Conservation (phyloP, 2,113 vertebrate species). For the Leucopsar rothschildi region DNA sequence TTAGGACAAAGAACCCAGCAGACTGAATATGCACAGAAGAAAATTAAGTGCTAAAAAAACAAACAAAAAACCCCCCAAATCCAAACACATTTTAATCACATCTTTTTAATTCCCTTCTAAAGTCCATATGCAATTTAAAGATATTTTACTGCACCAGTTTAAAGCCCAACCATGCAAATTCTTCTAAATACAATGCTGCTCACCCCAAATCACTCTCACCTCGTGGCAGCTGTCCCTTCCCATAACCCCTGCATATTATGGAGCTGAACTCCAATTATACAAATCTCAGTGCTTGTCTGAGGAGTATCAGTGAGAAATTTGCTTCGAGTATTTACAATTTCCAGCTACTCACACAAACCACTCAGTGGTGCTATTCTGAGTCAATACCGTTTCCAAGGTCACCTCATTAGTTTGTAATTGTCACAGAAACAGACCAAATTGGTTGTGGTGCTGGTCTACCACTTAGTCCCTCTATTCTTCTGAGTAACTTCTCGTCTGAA, state of each 20-base stretch:
- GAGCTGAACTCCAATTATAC: background rate
- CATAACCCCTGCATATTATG: background rate
- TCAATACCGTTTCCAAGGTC: background rate
- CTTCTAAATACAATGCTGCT: background rate
- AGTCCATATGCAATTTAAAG: background rate
- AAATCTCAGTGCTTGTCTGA: background rate
- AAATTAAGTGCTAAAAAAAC: background rate
- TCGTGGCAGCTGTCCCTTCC: background rate
- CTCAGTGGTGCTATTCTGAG: background rate
- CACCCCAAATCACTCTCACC: background rate
- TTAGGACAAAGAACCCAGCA: background rate
- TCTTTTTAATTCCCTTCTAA: background rate
- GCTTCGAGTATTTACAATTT: background rate
- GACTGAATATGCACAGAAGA: background rate
- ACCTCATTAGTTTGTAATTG: background rate
- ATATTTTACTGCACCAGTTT: background rate
- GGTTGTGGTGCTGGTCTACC: background rate
- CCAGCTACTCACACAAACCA: background rate
- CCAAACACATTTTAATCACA: background rate
- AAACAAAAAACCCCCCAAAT: background rate
- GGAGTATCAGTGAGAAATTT: background rate
- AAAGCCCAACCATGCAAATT: background rate
- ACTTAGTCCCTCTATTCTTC: background rate
- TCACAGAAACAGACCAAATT: background rate
- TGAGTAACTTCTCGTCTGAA: background rate